phyloP scores from a whole-genome alignment of 2,113 vertebrate species.

The Tapirus terrestris region DNA sequence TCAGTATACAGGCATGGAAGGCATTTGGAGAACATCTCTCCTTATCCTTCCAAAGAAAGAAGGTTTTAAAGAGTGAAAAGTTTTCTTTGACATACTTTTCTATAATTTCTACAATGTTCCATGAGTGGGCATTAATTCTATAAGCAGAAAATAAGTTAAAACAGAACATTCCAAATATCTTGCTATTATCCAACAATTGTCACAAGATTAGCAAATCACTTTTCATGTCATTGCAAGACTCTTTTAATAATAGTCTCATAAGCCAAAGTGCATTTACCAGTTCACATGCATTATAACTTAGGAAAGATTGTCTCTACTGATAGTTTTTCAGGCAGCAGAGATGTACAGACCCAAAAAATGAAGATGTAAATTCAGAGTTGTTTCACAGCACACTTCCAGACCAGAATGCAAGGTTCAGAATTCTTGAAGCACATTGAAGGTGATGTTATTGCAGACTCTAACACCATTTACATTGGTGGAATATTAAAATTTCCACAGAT shows the following conservation, averaged over 20 bases:
- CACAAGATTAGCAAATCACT: not conserved
- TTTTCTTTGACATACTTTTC: not conserved
- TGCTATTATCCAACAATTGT: not conserved
- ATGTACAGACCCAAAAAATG: not conserved
- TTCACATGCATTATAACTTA: not conserved
- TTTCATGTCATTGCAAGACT: not conserved
- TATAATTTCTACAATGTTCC: not conserved
- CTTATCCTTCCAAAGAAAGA: not conserved
- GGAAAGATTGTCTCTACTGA: not conserved
- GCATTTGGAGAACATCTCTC: too few species aligned
- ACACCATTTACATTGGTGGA: not conserved
- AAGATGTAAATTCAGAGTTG: not conserved
- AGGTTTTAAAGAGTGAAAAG: not conserved
- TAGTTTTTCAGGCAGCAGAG: not conserved
- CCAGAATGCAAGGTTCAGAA: not conserved
- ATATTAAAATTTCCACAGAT: too few species aligned
- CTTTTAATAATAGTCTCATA: not conserved
- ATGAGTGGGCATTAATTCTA: not conserved
- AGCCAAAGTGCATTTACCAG: not conserved
- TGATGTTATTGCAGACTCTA: not conserved
- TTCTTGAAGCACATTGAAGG: not conserved
- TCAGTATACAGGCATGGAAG: not conserved
- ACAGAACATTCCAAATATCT: not conserved
- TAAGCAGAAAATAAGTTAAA: not conserved
- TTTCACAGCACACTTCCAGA: not conserved